Percentiles rank a stretch among this genome's conserved stretches.
Conservation (phyloP, 2,888 invertebrate species). For the Nowickia ferox region DNA sequence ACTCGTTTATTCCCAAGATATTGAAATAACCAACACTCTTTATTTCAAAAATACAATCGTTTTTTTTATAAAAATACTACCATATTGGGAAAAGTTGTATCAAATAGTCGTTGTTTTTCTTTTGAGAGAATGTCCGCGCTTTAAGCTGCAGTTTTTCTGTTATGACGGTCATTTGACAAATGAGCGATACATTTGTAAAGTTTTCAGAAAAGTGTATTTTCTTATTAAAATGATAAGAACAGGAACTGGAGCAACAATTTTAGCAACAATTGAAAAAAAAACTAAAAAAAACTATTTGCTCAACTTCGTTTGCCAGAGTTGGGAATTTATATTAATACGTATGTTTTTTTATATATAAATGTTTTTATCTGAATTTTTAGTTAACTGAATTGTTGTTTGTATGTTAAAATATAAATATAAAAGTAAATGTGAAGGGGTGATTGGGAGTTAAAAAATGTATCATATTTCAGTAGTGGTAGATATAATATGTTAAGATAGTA, state of each 20-base stretch:
- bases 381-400: constrained; percentile 64
- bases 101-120: too few relatives aligned
- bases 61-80: too few relatives aligned
- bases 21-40: too few relatives aligned
- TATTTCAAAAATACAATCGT: too few relatives aligned
- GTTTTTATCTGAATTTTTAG: not conserved
- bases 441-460: constrained; percentile 17
- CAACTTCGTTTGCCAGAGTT: not conserved
- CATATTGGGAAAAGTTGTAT: too few relatives aligned
- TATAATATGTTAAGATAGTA: constrained; percentile 22
- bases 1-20: too few relatives aligned
- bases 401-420: constrained; percentile 54
- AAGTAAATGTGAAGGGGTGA: not conserved
- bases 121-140: too few relatives aligned
- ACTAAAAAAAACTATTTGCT: not conserved
- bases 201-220: too few relatives aligned
- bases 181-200: too few relatives aligned
- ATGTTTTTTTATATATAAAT: not conserved
- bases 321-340: not conserved
- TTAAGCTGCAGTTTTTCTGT: too few relatives aligned
- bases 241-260: not conserved
- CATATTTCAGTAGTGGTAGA: constrained; percentile 8
- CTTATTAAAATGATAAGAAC: not conserved
- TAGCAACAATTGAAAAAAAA: not conserved
- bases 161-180: too few relatives aligned